Conservation (phyloP, 64 coral and sea anemone genomes). For the Pocillopora verrucosa region DNA sequence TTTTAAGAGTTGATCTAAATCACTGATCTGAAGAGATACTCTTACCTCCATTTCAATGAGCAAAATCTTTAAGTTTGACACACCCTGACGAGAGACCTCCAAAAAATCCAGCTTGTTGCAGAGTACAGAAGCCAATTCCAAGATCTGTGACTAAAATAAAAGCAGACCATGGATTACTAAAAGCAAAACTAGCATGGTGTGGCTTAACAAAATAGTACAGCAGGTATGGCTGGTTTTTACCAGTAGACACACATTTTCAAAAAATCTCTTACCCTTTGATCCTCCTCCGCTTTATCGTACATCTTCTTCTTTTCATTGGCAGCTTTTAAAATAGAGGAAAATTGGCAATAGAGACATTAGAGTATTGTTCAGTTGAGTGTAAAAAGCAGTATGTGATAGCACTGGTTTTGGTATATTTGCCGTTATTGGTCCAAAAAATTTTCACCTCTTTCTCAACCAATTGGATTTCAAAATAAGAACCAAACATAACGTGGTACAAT, state of each 20-base stretch:
- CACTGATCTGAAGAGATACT: not conserved
- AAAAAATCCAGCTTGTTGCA: slow-evolving; percentile 83
- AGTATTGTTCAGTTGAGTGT: too few relatives aligned
- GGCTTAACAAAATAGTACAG: not conserved
- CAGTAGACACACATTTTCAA: not conserved
- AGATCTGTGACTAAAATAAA: slow-evolving; percentile 36
- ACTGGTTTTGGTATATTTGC: too few relatives aligned
- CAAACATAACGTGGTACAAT: too few relatives aligned
- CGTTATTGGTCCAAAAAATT: too few relatives aligned
- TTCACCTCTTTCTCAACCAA: too few relatives aligned
- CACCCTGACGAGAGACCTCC: slow-evolving; percentile 62
- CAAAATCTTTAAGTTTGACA: slow-evolving; percentile 70
- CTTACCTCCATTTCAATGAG: slow-evolving; percentile 89
- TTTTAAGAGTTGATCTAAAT: not conserved
- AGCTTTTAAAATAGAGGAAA: not conserved
- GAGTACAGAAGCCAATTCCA: slow-evolving; percentile 67
- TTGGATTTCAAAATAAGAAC: too few relatives aligned
- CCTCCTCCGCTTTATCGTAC: slow-evolving; percentile 45
- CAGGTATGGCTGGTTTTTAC: too few relatives aligned
- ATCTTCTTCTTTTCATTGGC: slow-evolving; percentile 43
- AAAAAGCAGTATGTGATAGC: too few relatives aligned
- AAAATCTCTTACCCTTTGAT: slow-evolving; percentile 50
- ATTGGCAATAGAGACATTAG: not conserved
- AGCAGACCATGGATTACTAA: not conserved
- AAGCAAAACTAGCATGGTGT: not conserved